phyloP scores from a whole-genome alignment of 2,888 invertebrate species.

The Heliconius aoede region DNA sequence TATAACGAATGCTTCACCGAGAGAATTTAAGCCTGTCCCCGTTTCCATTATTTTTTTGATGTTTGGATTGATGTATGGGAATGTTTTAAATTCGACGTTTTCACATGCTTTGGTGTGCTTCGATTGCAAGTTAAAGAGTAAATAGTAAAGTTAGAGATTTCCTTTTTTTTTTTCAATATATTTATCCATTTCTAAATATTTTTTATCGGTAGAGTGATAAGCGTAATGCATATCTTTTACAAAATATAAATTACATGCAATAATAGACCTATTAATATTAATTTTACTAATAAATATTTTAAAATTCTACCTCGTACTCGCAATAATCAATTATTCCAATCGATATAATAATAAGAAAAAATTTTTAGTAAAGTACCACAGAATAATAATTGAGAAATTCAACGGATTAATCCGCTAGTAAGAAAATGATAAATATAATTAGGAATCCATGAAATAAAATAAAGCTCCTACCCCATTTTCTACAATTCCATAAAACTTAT shows the following conservation, averaged over 20 bases:
- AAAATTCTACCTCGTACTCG: not conserved
- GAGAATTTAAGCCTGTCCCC: slow-evolving; percentile 48
- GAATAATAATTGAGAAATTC: too few relatives aligned
- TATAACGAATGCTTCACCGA: slow-evolving; percentile 43
- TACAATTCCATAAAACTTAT: not conserved
- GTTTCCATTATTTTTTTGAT: slow-evolving; percentile 49
- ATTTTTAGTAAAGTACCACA: too few relatives aligned
- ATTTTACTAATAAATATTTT: not conserved
- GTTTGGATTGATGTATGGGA: slow-evolving; percentile 41
- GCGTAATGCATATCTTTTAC: not conserved
- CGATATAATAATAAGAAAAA: too few relatives aligned
- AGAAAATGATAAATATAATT: not conserved
- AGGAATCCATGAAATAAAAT: not conserved
- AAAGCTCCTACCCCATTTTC: too few relatives aligned
- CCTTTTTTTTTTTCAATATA: too few relatives aligned
- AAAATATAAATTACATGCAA: not conserved
- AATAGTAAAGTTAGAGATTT: too few relatives aligned
- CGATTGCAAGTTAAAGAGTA: not conserved
- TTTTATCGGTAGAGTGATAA: not conserved
- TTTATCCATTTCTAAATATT: not conserved
- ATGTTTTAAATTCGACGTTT: slow-evolving; percentile 45
- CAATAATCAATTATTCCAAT: not conserved
- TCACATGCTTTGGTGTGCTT: slow-evolving; percentile 16
- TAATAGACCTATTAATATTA: too few relatives aligned
- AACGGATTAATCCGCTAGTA: too few relatives aligned